A percentile compares a stretch with the other conserved stretches of the same genome.
These are phyloP conservation scores for Chlorodrepanis virens DNA, from an alignment of 2,113 vertebrate species.

Conservation along the genomic window DNA sequence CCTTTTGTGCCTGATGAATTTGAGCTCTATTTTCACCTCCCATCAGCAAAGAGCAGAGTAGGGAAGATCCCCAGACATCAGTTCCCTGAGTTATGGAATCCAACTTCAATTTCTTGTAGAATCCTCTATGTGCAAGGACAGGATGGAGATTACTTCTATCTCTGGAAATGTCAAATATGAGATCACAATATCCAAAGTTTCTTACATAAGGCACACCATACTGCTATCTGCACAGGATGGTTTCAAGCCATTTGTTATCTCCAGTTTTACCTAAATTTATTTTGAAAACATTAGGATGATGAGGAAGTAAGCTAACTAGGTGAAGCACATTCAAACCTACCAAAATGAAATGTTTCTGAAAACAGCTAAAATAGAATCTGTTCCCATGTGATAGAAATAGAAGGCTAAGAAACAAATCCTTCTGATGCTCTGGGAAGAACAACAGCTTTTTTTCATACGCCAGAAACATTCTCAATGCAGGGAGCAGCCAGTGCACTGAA, in stretches of 20 bases:
- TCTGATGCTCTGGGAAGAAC: background rate
- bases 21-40: background rate
- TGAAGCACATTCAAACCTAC: background rate
- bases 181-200: background rate
- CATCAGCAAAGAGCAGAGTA: background rate
- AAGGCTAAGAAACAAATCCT: background rate
- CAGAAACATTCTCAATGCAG: background rate
- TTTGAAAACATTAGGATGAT: background rate
- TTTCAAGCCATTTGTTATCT: background rate
- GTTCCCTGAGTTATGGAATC: background rate
- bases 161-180: background rate
- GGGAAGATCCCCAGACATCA: background rate
- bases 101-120: background rate
- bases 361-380: background rate
- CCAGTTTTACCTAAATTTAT: background rate
- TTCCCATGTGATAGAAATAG: background rate
- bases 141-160: background rate
- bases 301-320: background rate
- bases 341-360: background rate
- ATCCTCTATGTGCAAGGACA: background rate
- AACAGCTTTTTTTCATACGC: background rate
- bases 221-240: background rate
- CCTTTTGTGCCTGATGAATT: background rate
- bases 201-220: background rate
- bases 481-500: background rate